A percentile compares a stretch with the other conserved stretches of the same genome.
These are phyloP conservation scores for Condylura cristata DNA, from an alignment of 2,113 vertebrate genomes.

Conservation along the genomic window DNA sequence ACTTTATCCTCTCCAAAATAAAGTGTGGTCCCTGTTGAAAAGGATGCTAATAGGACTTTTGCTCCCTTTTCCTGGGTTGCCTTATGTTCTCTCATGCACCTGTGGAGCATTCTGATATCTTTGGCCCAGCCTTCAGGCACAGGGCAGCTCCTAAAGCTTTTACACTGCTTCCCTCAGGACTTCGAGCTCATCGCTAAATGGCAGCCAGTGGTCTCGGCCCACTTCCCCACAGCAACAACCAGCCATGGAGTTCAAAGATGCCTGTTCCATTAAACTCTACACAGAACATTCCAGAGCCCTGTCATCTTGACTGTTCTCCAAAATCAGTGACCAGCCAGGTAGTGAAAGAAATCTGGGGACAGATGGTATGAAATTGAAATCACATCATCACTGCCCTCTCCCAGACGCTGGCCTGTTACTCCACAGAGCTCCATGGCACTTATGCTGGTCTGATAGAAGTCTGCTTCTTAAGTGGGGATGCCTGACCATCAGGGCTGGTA, in stretches of 20 bases:
- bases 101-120: neutral
- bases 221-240: neutral
- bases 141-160: neutral
- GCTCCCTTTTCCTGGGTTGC: neutral
- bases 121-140: neutral
- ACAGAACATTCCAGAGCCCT: neutral
- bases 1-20: neutral
- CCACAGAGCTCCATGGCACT: neutral
- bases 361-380: constrained; percentile 69
- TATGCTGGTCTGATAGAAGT: neutral
- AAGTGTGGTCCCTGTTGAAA: neutral
- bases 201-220: neutral
- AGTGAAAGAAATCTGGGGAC: constrained; percentile 56
- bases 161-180: neutral
- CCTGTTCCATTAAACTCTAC: neutral
- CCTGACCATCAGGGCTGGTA: neutral
- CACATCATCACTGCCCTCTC: neutral
- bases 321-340: constrained; percentile 25
- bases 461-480: neutral
- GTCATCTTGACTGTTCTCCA: neutral
- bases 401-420: constrained; percentile 29
- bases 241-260: neutral
- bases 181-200: neutral
- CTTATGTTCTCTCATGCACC: neutral
- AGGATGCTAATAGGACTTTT: neutral